Evolutionary conservation across 2,888 invertebrate species (phyloP).

Genomic region (Lepidocyrtoides sp.): DNA sequence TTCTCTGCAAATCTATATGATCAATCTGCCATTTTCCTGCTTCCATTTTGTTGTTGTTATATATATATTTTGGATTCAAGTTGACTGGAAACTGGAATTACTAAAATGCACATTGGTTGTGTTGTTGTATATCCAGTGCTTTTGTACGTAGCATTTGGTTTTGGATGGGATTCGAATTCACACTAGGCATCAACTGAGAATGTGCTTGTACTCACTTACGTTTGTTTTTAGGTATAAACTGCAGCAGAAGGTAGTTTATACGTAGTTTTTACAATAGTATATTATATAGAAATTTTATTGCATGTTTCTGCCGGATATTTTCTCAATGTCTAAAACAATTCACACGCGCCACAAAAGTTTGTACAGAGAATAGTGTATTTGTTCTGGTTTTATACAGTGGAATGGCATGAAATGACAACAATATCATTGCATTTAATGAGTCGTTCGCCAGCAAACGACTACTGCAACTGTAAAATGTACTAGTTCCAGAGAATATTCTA

Average conservation of each 20-base stretch:
- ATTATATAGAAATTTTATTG: not conserved
- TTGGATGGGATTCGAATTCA: not conserved
- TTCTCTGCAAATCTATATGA: not conserved
- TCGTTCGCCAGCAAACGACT: slow-evolving; percentile 77
- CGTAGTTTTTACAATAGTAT: not conserved
- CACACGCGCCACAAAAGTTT: not conserved
- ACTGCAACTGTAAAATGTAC: slow-evolving; percentile 34
- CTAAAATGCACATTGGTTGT: not conserved
- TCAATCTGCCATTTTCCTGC: not conserved
- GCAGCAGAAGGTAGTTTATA: slow-evolving; percentile 5
- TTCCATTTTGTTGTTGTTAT: not conserved
- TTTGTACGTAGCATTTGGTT: too few species aligned
- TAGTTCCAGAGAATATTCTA: not conserved
- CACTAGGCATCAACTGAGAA: too few species aligned
- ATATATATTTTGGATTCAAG: not conserved
- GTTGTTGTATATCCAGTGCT: not conserved
- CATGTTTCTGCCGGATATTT: not conserved
- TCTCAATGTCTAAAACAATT: not conserved
- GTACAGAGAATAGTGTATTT: not conserved
- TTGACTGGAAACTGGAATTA: not conserved
- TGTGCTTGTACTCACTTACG: too few species aligned
- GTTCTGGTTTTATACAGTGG: not conserved
- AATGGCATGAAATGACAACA: slow-evolving; percentile 49
- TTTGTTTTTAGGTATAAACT: slow-evolving; percentile 63
- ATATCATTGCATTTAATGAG: slow-evolving; percentile 66